These are phyloP conservation scores for Bellardia bayeri DNA, from an alignment of 2,888 invertebrate species.

Conservation along the genomic window DNA sequence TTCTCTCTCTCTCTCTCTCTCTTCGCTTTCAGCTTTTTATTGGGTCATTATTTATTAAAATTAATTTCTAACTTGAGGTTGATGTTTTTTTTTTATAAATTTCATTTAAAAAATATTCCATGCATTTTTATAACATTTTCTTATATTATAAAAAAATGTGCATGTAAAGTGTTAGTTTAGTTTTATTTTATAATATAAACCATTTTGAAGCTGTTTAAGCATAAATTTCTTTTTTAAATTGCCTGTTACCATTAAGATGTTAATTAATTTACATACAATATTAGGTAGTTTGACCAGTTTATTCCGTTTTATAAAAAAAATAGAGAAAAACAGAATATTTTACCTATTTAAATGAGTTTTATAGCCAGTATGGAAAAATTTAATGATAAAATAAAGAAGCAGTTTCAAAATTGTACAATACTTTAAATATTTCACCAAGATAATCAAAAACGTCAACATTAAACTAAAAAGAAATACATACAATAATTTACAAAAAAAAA, in stretches of 20 bases:
- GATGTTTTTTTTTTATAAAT: constrained; percentile 5
- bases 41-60: constrained; percentile 58
- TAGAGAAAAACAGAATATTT: neutral
- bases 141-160: constrained; percentile 7
- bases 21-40: constrained; percentile 38
- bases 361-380: no score
- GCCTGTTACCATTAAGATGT: neutral
- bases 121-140: constrained; percentile 18
- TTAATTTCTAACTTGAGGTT: constrained; percentile 29
- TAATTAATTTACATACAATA: constrained; percentile 30
- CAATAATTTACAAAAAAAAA: no score
- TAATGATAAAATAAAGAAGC: no score
- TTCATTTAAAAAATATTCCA: constrained; percentile 44
- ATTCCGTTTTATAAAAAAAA: neutral
- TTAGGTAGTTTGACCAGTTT: neutral
- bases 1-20: neutral
- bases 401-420: no score
- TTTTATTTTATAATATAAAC: constrained; percentile 5
- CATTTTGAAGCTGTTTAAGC: neutral
- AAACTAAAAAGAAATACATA: no score
- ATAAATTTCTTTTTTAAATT: constrained; percentile 17
- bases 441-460: no score
- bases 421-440: no score
- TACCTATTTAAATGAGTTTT: no score
- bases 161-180: neutral